Base-by-base conservation (phyloP, 2,797 vertebrate species). In the Ispidina lecontei region DNA sequence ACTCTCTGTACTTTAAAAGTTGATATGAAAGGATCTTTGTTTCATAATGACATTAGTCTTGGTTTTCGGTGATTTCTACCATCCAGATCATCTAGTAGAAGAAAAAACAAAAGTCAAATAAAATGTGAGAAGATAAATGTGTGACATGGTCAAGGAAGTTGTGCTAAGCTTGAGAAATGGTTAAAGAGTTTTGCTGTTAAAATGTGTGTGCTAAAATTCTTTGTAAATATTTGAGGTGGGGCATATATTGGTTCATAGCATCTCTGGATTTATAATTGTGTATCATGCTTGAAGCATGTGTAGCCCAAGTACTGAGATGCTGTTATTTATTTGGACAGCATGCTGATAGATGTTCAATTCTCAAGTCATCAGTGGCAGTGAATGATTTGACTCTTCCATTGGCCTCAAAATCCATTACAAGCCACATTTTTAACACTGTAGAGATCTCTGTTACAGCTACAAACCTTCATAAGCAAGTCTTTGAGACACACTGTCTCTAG, bases 21-120 rank as follows among this genome's bases (percentile, higher is more conserved):
- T 94, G 58, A n/a, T 86, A 74, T 72, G 68, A 82, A 91, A 84
- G 59, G 78, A 49, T 60, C 80, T 93, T 92, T 95, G 87, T 93
- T 91, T 70, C 49, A 10, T 72, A 80, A 72, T 46, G n/a, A 87
- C 62, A 54, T 91, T 85, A 89, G 28, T 84, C 29, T 79, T 84
- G 67, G 56, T 89, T 93, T 91, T 82, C 67, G 71, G 78, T 65
- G 58, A 33, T 93, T 90, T 84, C 67, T 79, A n/a, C 85, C 44
- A 67, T 89, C 84, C 68, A 54, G 41, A 59, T 80, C 37, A 59
- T 80, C 33, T 64, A 78, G 47, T 31, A 87, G 55, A 76, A 83
- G 29, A 12, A 37, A 28, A 58, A 84, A 90, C 37, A 55, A 87
- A 85, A 75, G 18, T 52, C 10, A 44, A 64, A 37, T 51, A 47